Base-by-base conservation (phyloP, 2,888 invertebrate species). In the Caradrina clavipalpis region DNA sequence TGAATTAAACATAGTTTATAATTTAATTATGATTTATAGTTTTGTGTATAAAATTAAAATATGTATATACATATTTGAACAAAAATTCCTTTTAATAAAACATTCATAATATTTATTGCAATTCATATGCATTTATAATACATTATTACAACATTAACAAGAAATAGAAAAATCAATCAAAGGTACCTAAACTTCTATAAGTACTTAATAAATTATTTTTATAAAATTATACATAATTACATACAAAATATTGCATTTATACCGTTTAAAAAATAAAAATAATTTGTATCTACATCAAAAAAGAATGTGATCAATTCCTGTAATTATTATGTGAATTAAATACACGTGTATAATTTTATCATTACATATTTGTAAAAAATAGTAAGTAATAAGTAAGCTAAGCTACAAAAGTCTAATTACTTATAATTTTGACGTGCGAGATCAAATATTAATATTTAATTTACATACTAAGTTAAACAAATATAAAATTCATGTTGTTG, bases 31-130 rank as follows among this genome's bases (percentile, higher is more conserved):
- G 4, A 3, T 26, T 26, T 26, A 2, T 2, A 26, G 2, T 4
- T 4, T 26, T 26, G 26, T 26, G 4, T 57, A 13, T 21, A 21
- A 10, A 47, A 65, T 15, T 19, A 35, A 70, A 72, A 31, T 21
- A 53, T 21, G 58, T 7, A 10, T 35, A 31, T 21, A 53, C 26
- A 65, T 7, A 10, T 35, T 45, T 45, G 1, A 68, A 76, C 59
- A 59, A 8, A 72, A 61, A 60, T 21, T 22, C 5, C 17, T 50
- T 63, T 73, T 73, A 75, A 50, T 76, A 61, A 73, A 66, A 60
- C 47, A 45, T 72, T 72, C 31, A 60, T 35, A 72, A 60, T 78
- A 73, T 15, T 62, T 61, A 61, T 66, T 57, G 57, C 57, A 75
- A 65, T 78, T 60, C 39, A 60, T 59, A 68, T 68, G 51, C 22